Conservation (phyloP, 2,113 vertebrate genomes). For the Menidia beryllina region DNA sequence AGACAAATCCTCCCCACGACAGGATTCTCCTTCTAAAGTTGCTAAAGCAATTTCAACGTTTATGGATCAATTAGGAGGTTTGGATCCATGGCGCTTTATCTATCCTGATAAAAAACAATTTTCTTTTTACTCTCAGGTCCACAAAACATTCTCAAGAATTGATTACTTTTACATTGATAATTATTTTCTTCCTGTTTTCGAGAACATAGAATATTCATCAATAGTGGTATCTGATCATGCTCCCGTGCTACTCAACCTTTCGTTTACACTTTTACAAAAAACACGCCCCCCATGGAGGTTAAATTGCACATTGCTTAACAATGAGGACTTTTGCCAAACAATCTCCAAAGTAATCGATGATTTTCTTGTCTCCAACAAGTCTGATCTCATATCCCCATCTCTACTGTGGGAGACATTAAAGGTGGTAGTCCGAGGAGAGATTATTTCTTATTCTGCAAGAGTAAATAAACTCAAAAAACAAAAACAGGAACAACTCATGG, state of each 20-base stretch:
- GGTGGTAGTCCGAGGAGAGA: constrained; percentile 1
- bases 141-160: neutral
- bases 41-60: neutral
- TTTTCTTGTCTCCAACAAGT: neutral
- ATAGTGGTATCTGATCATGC: neutral
- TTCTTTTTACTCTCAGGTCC: neutral
- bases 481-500: constrained; percentile 1
- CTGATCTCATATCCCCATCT: neutral
- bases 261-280: neutral
- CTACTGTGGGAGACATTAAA: neutral
- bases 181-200: neutral
- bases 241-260: neutral
- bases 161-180: constrained; percentile 2
- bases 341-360: neutral
- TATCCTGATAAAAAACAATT: constrained; percentile 1
- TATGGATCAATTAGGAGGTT: neutral
- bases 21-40: neutral
- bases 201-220: neutral
- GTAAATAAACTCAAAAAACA: neutral
- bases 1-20: too few species aligned
- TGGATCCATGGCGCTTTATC: neutral
- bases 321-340: neutral
- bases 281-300: neutral
- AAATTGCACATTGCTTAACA: neutral
- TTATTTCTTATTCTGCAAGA: neutral